Base-by-base conservation (phyloP, 2,888 invertebrate genomes). In the Rhabditoides inermis region DNA sequence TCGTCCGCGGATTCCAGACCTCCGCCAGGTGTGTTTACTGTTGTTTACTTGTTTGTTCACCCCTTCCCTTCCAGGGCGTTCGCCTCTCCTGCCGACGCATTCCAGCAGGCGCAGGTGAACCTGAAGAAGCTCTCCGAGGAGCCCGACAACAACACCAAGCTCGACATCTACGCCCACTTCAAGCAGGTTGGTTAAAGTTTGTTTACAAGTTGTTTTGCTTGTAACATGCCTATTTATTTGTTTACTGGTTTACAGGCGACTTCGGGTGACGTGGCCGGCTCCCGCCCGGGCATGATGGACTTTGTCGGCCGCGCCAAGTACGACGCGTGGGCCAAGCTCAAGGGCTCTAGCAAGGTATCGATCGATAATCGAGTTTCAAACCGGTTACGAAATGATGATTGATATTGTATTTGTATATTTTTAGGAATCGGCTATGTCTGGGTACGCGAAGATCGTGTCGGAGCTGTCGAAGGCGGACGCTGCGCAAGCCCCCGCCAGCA, bases 231-330 rank as follows among this genome's bases (percentile, higher is more conserved):
- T 40, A 15, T 40, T 40, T 40, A 10, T 40, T 40, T 39, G 12
- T 18, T n/a, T 23, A 20, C 23, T 10, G 5, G 35, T 15, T 55
- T 60, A 22, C 42, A 68, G 56, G 69, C 68, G 7, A 64, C 65
- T 12, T 35, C 45, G 18, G 83, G 83, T 26, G 76, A 78, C 60
- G 81, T 80, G 55, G 78, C 77, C 48, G 77, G 77, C 10, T 75
- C 77, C 25, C 80, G 81, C 53, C 83, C 83, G 15, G 81, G 82
- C 20, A 79, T 81, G 77, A 76, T 82, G 72, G 82, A 83, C 65
- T 77, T 82, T 64, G 82, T 82, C 22, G 82, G 80, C 2, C 78
- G 80, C 55, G 82, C 82, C 2, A 83, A 83, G 68, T 83, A 81
- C 80, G 79, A 79, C 57, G 81, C 82, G 1, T 83, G 82, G 82